A percentile compares a stretch with the other conserved stretches of the same genome.
These are phyloP conservation scores for Cyclophora albipunctata DNA, from an alignment of 2,888 invertebrate species.

Conservation along the genomic window DNA sequence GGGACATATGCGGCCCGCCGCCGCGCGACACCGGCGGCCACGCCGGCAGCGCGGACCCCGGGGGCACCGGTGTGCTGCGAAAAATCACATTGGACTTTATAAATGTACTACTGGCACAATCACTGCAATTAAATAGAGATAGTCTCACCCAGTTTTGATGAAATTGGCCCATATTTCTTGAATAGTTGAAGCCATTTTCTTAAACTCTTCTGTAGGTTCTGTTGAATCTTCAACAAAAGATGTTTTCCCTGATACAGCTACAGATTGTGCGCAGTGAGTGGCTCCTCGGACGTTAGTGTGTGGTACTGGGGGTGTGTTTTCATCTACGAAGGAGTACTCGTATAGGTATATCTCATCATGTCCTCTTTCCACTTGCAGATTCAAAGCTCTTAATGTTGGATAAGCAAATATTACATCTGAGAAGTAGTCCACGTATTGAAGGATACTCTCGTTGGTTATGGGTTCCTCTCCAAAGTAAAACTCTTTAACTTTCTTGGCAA, in stretches of 20 bases:
- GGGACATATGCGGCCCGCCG: constrained; percentile 31
- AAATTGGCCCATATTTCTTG: constrained; percentile 40
- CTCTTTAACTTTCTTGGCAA: constrained; percentile 18
- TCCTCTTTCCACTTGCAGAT: constrained; percentile 20
- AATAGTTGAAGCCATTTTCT: constrained; percentile 23
- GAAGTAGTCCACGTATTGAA: constrained; percentile 19
- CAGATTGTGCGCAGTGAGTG: constrained; percentile 25
- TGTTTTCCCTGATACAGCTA: constrained; percentile 12
- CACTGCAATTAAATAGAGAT: neutral
- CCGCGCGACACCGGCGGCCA: constrained; percentile 30
- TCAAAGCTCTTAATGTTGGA: constrained; percentile 19
- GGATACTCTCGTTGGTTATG: constrained; percentile 10
- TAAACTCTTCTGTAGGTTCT: constrained; percentile 18
- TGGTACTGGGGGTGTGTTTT: constrained; percentile 18
- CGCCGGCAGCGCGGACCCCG: constrained; percentile 20
- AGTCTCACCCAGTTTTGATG: constrained; percentile 30
- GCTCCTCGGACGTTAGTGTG: constrained; percentile 27
- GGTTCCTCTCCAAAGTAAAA: constrained; percentile 28
- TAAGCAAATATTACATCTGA: constrained; percentile 39
- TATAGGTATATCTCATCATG: constrained; percentile 34
- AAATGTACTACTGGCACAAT: neutral
- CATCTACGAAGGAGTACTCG: constrained; percentile 31
- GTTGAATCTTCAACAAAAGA: neutral
- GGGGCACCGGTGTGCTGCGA: constrained; percentile 33
- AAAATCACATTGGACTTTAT: neutral